These are phyloP conservation scores for Lottia scabra DNA, from an alignment of 2,888 invertebrate genomes.

Conservation along the genomic window DNA sequence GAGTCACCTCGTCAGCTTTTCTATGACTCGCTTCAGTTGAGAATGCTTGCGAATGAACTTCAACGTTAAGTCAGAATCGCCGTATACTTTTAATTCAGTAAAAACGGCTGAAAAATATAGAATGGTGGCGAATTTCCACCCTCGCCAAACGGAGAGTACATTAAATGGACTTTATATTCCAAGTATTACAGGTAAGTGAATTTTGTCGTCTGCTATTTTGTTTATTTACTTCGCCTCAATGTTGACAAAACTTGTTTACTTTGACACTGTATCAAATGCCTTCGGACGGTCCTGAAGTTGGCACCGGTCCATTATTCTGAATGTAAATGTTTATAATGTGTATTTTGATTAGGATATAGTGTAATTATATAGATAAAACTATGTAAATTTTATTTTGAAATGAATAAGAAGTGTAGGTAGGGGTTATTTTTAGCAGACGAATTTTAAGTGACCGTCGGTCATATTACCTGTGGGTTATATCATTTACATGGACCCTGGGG, in stretches of 20 bases:
- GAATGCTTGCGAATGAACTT: slow-evolving; percentile 7
- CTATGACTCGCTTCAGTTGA: slow-evolving; percentile 10
- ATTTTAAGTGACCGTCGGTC: not conserved
- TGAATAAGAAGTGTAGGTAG: not conserved
- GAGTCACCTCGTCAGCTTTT: slow-evolving; percentile 23
- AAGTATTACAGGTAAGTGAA: slow-evolving; percentile 40
- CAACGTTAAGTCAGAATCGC: slow-evolving; percentile 3
- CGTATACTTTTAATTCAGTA: slow-evolving; percentile 14
- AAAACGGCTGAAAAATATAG: slow-evolving; percentile 26
- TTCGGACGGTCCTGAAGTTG: not conserved
- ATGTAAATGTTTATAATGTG: too few relatives aligned
- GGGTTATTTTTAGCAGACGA: not conserved
- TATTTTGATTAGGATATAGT: too few relatives aligned
- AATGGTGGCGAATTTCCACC: slow-evolving; percentile 34
- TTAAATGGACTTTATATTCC: slow-evolving; percentile 42
- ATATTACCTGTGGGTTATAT: not conserved
- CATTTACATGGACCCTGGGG: not conserved
- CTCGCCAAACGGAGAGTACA: slow-evolving; percentile 39
- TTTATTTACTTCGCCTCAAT: slow-evolving; percentile 10
- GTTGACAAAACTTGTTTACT: slow-evolving; percentile 11
- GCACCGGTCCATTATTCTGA: not conserved
- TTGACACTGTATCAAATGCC: not conserved
- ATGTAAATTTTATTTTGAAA: not conserved
- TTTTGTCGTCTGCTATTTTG: slow-evolving; percentile 8
- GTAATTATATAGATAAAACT: too few relatives aligned